phyloP scores from a whole-genome alignment of 2,113 vertebrate genomes.

The Bos javanicus region DNA sequence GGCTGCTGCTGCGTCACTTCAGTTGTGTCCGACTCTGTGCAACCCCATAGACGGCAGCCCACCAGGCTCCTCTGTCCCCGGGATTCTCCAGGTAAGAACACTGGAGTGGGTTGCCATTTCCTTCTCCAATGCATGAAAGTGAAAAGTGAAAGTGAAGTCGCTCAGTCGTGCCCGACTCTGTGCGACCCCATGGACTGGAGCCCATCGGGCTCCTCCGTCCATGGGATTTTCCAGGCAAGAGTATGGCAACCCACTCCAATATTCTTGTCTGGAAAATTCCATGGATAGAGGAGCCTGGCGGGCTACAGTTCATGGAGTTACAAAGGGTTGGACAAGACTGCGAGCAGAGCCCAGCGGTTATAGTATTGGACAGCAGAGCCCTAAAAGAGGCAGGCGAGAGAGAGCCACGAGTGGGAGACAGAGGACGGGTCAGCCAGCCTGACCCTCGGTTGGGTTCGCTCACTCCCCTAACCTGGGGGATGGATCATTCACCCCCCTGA shows the following conservation, averaged over 20 bases:
- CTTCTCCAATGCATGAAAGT: too few species aligned
- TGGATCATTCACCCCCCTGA: not conserved
- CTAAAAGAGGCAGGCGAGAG: not conserved
- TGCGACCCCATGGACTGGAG: too few species aligned
- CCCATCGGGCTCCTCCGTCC: too few species aligned
- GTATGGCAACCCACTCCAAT: not conserved
- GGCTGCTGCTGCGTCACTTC: not conserved
- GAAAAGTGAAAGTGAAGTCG: too few species aligned
- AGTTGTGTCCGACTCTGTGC: too few species aligned
- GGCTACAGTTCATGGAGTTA: not conserved
- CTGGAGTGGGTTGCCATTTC: too few species aligned
- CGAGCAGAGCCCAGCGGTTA: not conserved
- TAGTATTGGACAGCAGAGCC: fast-evolving
- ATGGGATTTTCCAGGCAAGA: too few species aligned
- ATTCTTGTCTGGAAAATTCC: not conserved
- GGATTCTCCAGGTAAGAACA: too few species aligned
- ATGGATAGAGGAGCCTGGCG: not conserved
- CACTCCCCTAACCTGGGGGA: not conserved
- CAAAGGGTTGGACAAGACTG: not conserved
- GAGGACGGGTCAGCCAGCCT: not conserved
- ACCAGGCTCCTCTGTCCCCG: too few species aligned
- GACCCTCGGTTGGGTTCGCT: too few species aligned
- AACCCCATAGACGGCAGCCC: too few species aligned
- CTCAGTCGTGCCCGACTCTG: too few species aligned
- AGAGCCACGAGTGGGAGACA: not conserved